A percentile compares a stretch with the other conserved stretches of the same genome.
These are phyloP conservation scores for Piaya cayana DNA, from an alignment of 2,113 vertebrate genomes.

Conservation along the genomic window DNA sequence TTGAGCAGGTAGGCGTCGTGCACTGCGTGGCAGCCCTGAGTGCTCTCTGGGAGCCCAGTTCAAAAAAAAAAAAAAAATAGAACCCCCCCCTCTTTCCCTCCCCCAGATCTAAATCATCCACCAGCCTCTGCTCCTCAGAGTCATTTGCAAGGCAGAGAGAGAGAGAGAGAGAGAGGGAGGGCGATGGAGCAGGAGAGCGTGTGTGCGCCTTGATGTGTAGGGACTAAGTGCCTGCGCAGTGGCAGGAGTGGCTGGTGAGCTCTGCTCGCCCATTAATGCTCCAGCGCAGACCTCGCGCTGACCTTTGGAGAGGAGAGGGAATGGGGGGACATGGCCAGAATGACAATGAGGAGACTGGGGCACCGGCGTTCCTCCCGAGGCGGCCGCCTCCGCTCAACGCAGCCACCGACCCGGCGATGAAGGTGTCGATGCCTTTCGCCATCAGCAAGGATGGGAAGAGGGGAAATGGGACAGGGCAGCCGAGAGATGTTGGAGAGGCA, in stretches of 20 bases:
- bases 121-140: conserved; percentile 80
- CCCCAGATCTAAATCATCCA: conserved; percentile 72
- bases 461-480: neutral
- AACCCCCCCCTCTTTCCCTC: neutral
- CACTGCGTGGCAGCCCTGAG: conserved; percentile 82
- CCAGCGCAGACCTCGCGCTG: conserved; percentile 68
- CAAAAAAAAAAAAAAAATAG: conserved; percentile 77
- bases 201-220: conserved; percentile 67
- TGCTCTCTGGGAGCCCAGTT: conserved; percentile 85
- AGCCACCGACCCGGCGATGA: neutral
- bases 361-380: neutral
- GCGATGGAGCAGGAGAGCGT: conserved; percentile 34
- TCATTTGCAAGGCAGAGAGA: conserved; percentile 83
- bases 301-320: conserved; percentile 73
- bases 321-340: conserved; percentile 58
- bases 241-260: conserved; percentile 35
- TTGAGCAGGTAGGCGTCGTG: conserved; percentile 92
- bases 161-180: conserved; percentile 54
- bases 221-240: conserved; percentile 49
- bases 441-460: neutral
- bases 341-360: conserved; percentile 69
- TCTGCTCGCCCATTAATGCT: conserved; percentile 70
- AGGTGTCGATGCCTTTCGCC: fast-evolving
- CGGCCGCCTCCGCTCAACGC: neutral
- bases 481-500: fast-evolving